These are phyloP conservation scores for Seira musarum DNA, from an alignment of 2,888 invertebrate species.

Conservation along the genomic window DNA sequence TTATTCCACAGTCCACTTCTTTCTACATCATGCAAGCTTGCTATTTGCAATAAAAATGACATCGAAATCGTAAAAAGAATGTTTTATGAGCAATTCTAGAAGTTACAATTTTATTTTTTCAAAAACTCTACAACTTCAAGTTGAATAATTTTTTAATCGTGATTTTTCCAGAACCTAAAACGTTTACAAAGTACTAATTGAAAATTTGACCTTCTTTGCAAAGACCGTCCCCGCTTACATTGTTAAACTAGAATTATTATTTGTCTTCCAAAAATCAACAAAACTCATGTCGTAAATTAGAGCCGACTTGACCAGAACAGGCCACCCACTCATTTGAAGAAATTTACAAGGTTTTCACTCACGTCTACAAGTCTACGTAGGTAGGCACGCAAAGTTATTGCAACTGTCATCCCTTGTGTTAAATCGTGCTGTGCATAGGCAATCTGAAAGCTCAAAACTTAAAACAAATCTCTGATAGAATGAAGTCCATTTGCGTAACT, in stretches of 20 bases:
- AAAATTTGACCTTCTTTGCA: background rate
- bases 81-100: too few species aligned
- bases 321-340: slow-evolving; percentile 14
- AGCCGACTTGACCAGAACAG: background rate
- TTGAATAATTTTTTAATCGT: too few species aligned
- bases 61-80: background rate
- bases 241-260: too few species aligned
- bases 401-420: slow-evolving; percentile 28
- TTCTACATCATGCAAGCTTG: background rate
- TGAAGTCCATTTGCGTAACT: background rate
- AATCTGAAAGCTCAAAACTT: background rate
- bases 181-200: background rate
- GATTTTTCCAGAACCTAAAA: too few species aligned
- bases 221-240: too few species aligned
- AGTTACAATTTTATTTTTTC: too few species aligned
- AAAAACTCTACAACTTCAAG: too few species aligned
- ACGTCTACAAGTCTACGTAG: slow-evolving; percentile 10
- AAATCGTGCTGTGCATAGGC: slow-evolving; percentile 10
- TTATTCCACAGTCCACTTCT: too few species aligned
- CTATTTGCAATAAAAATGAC: background rate
- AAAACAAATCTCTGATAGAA: background rate
- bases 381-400: slow-evolving; percentile 24
- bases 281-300: slow-evolving; percentile 15
- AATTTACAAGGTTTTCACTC: background rate
- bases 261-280: background rate